Percentiles rank a stretch among this genome's conserved stretches.
phyloP scores from a whole-genome alignment of 2,797 vertebrate species.

The Gymnodraco acuticeps region DNA sequence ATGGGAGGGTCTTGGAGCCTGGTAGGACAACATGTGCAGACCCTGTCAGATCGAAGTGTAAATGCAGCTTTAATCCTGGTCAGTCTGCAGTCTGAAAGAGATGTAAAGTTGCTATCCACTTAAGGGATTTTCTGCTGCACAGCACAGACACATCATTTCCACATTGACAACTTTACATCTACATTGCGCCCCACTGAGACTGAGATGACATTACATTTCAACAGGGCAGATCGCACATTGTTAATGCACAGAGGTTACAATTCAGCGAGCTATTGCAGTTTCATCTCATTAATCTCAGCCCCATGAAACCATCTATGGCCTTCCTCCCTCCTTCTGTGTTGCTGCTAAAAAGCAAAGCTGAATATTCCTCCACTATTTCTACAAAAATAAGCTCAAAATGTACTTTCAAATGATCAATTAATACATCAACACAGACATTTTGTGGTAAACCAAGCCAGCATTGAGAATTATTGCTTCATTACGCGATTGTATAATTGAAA shows the following conservation, averaged over 20 bases:
- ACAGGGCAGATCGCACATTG: slow-evolving; percentile 19
- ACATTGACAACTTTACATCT: slow-evolving; percentile 3
- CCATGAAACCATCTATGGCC: not conserved
- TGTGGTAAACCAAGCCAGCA: slow-evolving; percentile 37
- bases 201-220: slow-evolving; percentile 29
- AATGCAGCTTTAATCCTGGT: slow-evolving; percentile 23
- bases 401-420: slow-evolving; percentile 62
- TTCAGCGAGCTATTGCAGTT: slow-evolving; percentile 9
- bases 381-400: slow-evolving; percentile 45
- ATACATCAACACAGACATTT: slow-evolving; percentile 66
- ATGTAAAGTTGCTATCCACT: slow-evolving; percentile 7
- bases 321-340: not conserved
- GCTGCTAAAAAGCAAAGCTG: slow-evolving; percentile 20
- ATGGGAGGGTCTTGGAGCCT: not conserved
- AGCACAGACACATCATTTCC: not conserved
- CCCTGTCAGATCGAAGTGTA: slow-evolving; percentile 1
- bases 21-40: not conserved
- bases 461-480: slow-evolving; percentile 64
- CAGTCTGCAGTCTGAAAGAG: slow-evolving; percentile 9
- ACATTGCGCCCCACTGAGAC: slow-evolving; percentile 2
- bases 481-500: slow-evolving; percentile 64
- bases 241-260: slow-evolving; percentile 22
- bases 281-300: slow-evolving; percentile 31
- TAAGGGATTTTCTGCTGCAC: not conserved
- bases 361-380: slow-evolving; percentile 14